Conservation (phyloP, 2,888 invertebrate genomes). For the Tetanocera ferruginea region DNA sequence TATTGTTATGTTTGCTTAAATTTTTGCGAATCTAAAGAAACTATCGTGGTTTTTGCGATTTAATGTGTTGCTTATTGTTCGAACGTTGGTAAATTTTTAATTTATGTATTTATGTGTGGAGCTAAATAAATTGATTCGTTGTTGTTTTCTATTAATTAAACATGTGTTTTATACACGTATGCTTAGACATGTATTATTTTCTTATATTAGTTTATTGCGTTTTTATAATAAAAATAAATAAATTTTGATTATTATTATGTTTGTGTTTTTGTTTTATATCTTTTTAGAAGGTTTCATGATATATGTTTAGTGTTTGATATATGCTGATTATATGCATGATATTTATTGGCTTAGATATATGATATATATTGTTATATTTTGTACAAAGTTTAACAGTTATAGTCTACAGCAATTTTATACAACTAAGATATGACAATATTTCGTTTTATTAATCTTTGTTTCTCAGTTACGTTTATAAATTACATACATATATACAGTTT, state of each 20-base stretch:
- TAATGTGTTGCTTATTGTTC: too few species aligned
- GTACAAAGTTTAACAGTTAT: conserved; percentile 54
- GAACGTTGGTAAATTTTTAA: too few species aligned
- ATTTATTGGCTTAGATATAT: not conserved
- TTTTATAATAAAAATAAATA: conserved; percentile 5
- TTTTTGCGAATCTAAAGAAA: not conserved
- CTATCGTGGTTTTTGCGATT: too few species aligned
- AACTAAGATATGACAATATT: conserved; percentile 49
- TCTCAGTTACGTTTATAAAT: not conserved
- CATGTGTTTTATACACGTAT: too few species aligned
- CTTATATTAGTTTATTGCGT: too few species aligned
- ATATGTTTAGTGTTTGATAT: not conserved
- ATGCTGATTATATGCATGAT: not conserved
- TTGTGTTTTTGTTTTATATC: not conserved
- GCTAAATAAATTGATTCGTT: too few species aligned
- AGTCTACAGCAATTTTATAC: conserved; percentile 35
- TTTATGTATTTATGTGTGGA: too few species aligned
- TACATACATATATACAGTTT: not conserved
- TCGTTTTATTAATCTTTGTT: not conserved
- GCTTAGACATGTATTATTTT: too few species aligned
- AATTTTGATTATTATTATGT: not conserved
- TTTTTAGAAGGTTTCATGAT: not conserved
- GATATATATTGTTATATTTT: conserved; percentile 45
- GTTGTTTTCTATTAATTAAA: too few species aligned
- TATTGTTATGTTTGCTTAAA: conserved; percentile 17